Base-by-base conservation (phyloP, 2,888 invertebrate genomes). In the Rhamnusium bicolor region DNA sequence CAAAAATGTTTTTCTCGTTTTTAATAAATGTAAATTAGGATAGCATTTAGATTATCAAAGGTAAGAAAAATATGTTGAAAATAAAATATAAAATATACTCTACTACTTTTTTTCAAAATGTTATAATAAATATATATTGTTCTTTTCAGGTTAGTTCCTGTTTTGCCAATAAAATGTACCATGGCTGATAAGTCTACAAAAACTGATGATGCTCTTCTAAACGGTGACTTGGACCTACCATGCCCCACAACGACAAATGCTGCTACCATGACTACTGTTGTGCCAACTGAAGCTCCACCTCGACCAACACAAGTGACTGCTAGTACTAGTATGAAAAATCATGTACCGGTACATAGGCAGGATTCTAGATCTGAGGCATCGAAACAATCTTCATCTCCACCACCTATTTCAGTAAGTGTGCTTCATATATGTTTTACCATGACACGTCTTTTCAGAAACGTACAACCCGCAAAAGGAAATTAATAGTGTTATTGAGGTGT, bases 111-210 rank as follows among this genome's bases (percentile, higher is more conserved):
- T 2, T 6, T 24, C 2, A 24, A 4, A 24, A 24, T 24, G 2
- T 24, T 24, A 24, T 24, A 24, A 4, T 12, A 40, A 1, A 40
- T 0, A n/a, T 14, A 40, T 40, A 5, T 27, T 61, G 21, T 70
- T 6, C 46, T 12, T 72, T 63, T 14, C 53, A 82, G 88, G 84
- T 85, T 86, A 85, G 87, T 88, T 87, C 87, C 89, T 83, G 85
- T 83, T 73, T 72, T 82, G 75, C 81, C 87, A 63, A 84, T 86
- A 68, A 89, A 89, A 82, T 89, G 89, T 81, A 88, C 89, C 84
- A 92, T 90, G 89, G 91, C 92, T 85, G 92, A 93, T 88, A 93
- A 93, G 89, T 92, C 93, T 86, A 92, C 92, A 84, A 92, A 93
- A 91, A 93, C 93, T 89, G 93, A 88, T 78, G 88, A 88, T 74